These are phyloP conservation scores for Zonitis immaculata DNA, from an alignment of 2,888 invertebrate species.

Conservation along the genomic window DNA sequence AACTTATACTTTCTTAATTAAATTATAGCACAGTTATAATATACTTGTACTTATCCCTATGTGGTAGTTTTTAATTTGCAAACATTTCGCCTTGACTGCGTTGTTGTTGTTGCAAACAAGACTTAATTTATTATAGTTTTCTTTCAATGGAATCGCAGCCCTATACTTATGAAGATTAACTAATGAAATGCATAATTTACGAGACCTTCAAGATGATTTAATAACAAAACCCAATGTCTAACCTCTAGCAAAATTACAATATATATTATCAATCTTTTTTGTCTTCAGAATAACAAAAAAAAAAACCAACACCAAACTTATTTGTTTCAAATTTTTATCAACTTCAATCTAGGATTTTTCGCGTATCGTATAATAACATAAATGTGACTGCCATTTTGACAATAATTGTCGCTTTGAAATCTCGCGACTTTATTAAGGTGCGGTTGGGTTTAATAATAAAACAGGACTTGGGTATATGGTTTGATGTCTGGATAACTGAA, in stretches of 20 bases:
- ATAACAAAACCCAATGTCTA: not conserved
- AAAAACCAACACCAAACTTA: too few species aligned
- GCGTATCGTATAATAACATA: conserved; percentile 6
- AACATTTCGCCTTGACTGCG: not conserved
- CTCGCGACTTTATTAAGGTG: conserved; percentile 33
- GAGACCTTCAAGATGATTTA: conserved; percentile 15
- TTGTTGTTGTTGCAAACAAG: conserved; percentile 16
- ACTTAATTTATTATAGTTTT: conserved; percentile 33
- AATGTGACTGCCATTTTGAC: conserved; percentile 13
- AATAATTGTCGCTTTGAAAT: conserved; percentile 26
- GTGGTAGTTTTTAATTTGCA: conserved; percentile 18
- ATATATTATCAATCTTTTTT: too few species aligned
- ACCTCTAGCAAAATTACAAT: not conserved
- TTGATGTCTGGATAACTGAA: conserved; percentile 8
- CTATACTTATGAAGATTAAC: conserved; percentile 39
- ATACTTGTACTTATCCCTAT: conserved; percentile 4
- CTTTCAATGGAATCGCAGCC: conserved; percentile 36
- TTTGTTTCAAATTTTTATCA: too few species aligned
- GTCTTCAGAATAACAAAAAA: too few species aligned
- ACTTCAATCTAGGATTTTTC: not conserved
- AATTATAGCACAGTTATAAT: conserved; percentile 13
- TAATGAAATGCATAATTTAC: conserved; percentile 39
- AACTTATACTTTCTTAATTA: conserved; percentile 11
- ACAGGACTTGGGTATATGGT: conserved; percentile 15
- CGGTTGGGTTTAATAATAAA: conserved; percentile 29